Evolutionary conservation across 2,888 invertebrate genomes (phyloP).

Genomic region (Melanophora roralis): DNA sequence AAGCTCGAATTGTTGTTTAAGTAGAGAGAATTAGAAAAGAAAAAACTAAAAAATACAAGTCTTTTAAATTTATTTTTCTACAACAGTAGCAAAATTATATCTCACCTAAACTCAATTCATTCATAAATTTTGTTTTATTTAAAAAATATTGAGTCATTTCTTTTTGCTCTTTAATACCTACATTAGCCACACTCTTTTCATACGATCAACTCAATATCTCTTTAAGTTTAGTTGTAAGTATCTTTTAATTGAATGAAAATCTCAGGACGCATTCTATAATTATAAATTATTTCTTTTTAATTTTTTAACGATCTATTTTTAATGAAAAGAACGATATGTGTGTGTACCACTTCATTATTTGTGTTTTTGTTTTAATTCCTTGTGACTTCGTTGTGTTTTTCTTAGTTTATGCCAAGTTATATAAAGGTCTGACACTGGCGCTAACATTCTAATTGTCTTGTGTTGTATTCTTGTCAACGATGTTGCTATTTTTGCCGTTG

Average conservation of each 20-base stretch:
- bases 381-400: conserved; percentile 3
- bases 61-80: conserved; percentile 20
- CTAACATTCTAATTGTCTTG: conserved; percentile 55
- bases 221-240: conserved; percentile 20
- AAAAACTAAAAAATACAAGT: conserved; percentile 5
- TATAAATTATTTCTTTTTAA: not conserved
- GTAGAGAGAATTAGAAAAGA: not conserved
- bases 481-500: conserved; percentile 16
- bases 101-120: conserved; percentile 49
- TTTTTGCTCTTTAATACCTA: not conserved
- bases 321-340: not conserved
- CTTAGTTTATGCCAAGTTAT: conserved; percentile 57
- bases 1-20: conserved; percentile 14
- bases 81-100: not conserved
- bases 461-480: conserved; percentile 22
- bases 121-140: conserved; percentile 48
- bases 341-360: conserved; percentile 13
- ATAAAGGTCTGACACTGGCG: conserved; percentile 60
- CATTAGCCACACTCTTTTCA: not conserved
- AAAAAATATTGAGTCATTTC: conserved; percentile 25
- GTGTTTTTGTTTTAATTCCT: conserved; percentile 17
- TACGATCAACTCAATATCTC: not conserved
- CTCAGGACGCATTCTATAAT: not conserved
- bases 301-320: conserved; percentile 5
- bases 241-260: not conserved